Conservation (phyloP, 2,113 vertebrate species). For the Solenodon paradoxus region DNA sequence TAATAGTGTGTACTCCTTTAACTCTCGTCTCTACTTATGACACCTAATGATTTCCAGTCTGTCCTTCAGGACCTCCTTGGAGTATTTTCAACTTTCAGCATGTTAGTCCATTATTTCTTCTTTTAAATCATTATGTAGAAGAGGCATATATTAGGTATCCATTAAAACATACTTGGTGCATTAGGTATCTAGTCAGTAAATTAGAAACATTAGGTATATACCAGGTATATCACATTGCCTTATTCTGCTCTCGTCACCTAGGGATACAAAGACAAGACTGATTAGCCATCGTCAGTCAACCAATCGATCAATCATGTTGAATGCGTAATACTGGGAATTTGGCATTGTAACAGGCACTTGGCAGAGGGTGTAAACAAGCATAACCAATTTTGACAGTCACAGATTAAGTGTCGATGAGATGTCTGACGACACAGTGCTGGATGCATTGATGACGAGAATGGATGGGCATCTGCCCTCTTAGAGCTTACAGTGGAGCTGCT, state of each 20-base stretch:
- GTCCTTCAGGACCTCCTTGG: neutral
- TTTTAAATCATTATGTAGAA: neutral
- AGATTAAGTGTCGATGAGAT: neutral
- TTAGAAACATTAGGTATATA: neutral
- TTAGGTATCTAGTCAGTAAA: neutral
- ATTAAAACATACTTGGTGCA: neutral
- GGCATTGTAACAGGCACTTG: neutral
- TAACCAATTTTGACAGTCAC: slow-evolving; percentile 19
- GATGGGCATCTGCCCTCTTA: neutral
- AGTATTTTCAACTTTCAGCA: neutral
- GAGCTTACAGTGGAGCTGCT: neutral
- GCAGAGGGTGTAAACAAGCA: neutral
- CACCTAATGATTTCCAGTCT: neutral
- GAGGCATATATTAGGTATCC: neutral
- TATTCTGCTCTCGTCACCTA: neutral
- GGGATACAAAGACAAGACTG: neutral
- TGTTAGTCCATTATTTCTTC: neutral
- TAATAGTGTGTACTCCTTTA: neutral
- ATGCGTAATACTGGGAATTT: neutral
- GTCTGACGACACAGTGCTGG: neutral
- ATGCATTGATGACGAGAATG: neutral
- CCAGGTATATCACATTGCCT: neutral
- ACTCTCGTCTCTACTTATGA: neutral
- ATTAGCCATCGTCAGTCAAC: neutral
- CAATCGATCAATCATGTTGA: neutral